Evolutionary conservation across 2,888 invertebrate genomes (phyloP).

Genomic region (Scaptomyza reducta): DNA sequence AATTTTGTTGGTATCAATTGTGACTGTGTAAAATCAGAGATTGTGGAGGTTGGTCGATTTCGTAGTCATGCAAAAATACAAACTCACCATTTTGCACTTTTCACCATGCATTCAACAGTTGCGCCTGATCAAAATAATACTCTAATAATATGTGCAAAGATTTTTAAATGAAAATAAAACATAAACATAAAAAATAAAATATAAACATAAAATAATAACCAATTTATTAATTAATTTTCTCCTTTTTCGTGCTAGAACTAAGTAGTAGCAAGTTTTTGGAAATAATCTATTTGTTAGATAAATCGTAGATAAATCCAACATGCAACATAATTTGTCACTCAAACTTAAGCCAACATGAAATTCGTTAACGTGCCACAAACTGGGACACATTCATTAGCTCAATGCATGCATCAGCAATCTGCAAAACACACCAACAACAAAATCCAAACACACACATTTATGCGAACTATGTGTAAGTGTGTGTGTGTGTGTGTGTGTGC

Average conservation of each 20-base stretch:
- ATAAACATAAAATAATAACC: too few species aligned
- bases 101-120: too few species aligned
- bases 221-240: too few species aligned
- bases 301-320: background rate
- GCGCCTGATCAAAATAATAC: background rate
- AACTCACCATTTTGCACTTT: background rate
- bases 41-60: background rate
- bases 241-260: too few species aligned
- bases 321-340: slow-evolving; percentile 60
- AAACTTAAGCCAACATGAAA: slow-evolving; percentile 17
- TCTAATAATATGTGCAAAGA: too few species aligned
- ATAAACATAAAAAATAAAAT: too few species aligned
- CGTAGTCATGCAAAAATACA: background rate
- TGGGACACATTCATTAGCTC: slow-evolving; percentile 69
- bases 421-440: slow-evolving; percentile 17
- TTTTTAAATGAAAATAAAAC: too few species aligned
- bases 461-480: slow-evolving; percentile 11
- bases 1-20: too few species aligned
- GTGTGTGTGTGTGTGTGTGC: slow-evolving; percentile 28
- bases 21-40: too few species aligned
- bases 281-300: too few species aligned
- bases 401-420: slow-evolving; percentile 65
- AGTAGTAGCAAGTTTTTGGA: too few species aligned
- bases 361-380: slow-evolving; percentile 47
- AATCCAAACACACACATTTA: background rate